Percentiles rank a stretch among this genome's conserved stretches.
Conservation (phyloP, 1,140 invertebrate species). For the Orchestia grillus region DNA sequence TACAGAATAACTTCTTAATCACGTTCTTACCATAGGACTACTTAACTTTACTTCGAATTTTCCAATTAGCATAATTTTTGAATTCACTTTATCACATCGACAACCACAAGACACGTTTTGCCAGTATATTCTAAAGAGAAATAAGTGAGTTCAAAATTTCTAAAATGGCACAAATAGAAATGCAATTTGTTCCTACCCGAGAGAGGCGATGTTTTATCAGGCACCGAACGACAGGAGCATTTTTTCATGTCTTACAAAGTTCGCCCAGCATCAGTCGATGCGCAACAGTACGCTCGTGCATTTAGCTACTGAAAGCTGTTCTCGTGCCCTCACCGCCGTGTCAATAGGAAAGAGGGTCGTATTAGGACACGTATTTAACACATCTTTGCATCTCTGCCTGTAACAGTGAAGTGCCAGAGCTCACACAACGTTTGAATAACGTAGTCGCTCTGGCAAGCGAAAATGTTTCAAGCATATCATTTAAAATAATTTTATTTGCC, state of each 20-base stretch:
- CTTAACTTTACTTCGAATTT: background rate
- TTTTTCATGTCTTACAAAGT: background rate
- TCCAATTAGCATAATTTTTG: background rate
- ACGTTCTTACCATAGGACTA: background rate
- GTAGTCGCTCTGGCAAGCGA: background rate
- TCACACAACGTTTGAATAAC: background rate
- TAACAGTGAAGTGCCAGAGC: background rate
- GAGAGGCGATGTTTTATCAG: background rate
- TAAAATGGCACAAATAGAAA: slow-evolving; percentile 41
- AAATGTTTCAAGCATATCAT: background rate
- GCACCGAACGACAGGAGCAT: background rate
- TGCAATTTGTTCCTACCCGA: background rate
- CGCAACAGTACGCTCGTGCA: background rate
- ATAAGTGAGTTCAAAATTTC: background rate
- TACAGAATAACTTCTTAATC: background rate
- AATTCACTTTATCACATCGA: slow-evolving; percentile 19
- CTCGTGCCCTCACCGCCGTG: background rate
- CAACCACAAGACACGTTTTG: slow-evolving; percentile 27
- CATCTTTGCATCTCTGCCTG: background rate
- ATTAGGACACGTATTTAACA: background rate
- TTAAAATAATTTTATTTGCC: background rate
- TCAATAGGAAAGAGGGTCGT: background rate
- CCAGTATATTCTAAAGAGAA: background rate
- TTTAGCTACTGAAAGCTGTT: background rate
- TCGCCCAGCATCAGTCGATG: background rate